Evolutionary conservation across 2,888 invertebrate species (phyloP), one percentile per base, ranked within the genome.

Genomic region (Laspeyria flexula): DNA sequence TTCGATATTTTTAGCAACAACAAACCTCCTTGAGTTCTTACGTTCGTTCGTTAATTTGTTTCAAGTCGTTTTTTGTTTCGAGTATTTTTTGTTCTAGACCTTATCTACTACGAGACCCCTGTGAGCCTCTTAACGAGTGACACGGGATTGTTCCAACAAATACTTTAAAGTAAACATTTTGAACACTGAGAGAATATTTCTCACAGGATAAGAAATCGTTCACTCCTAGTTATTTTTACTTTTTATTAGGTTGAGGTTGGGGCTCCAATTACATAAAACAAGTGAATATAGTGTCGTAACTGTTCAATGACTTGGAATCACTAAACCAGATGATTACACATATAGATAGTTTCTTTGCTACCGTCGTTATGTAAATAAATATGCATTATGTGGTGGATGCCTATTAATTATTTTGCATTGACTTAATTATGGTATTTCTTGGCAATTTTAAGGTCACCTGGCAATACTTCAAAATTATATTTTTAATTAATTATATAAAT

Each of bases 71-170:
- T 40, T 12, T 43, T 42, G 31, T 38, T 43, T 5, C 12, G 13
- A 11, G 13, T 29, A 10, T 21, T 42, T 30, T 49, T 35, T 43
- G 29, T 12, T 21, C 3, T 23, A 18, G n/a, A 3, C 27, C 13
- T 40, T 46, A 46, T 18, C 31, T 25, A 7, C 25, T 13, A 11
- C 11, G 27, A 44, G 15, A 23, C 16, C 9, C 12, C 23, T 23
- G n/a, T 16, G 25, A 40, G 23, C 16, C 5, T 0, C 7, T 38
- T 40, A 48, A n/a, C 29, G 64, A 64, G 31, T 34, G 66, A 61
- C 48, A 66, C 23, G 58, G 66, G 62, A 43, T 11, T 12, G 29
- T 18, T 47, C 15, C 33, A n/a, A 37, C 11, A 25, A 25, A 33
- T 31, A 45, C 9, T 16, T 12, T 16, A 25, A 43, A 15, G 12